Base-by-base conservation (phyloP, 1,140 invertebrate genomes). In the Leptoteleia sp. region DNA sequence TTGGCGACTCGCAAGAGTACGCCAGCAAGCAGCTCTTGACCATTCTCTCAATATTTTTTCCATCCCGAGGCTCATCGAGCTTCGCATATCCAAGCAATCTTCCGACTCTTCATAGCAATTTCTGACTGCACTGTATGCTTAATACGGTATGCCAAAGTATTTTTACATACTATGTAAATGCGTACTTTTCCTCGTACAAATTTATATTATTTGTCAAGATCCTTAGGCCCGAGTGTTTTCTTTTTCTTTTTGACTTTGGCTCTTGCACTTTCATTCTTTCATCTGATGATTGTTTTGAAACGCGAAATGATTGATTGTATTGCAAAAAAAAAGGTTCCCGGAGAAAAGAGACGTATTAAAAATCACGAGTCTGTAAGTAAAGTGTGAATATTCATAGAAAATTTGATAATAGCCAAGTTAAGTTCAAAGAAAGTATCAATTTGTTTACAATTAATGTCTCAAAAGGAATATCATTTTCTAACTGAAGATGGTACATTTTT, bases 51-150 rank as follows among this genome's bases (percentile, higher is more conserved):
- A 78, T 70, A 77, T 54, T 78, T 78, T 59, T 78, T 72, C 47
- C 50, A 54, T 72, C 67, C 55, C 33, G 11, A 67, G 61, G 54
- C 61, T 78, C 67, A 67, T 72, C 61, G 76, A 55, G 61, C 68
- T 72, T 72, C 59, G 75, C 67, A 45, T 77, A 71, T 71, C 75
- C 75, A 65, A 52, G 65, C 61, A 67, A 77, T 77, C 59, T 77
- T 77, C 75, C 43, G 37, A 65, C 65, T 76, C 65, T 65, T 77
- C 65, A 59, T 70, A 68, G 50, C 52, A 64, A 71, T 77, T 77
- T 70, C 55, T 37, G 17, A 57, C 40, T 43, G 29, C 48, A 12
- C 47, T 38, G 65, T 71, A 59, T 71, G 73, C 40, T 77, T 64
- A 77, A 70, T 77, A 70, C 65, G 48, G 47, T 57, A 61, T 43